Evolutionary conservation across 2,888 invertebrate genomes (phyloP), one percentile per base, ranked within the genome.

Genomic region (Temnothorax ravouxi): DNA sequence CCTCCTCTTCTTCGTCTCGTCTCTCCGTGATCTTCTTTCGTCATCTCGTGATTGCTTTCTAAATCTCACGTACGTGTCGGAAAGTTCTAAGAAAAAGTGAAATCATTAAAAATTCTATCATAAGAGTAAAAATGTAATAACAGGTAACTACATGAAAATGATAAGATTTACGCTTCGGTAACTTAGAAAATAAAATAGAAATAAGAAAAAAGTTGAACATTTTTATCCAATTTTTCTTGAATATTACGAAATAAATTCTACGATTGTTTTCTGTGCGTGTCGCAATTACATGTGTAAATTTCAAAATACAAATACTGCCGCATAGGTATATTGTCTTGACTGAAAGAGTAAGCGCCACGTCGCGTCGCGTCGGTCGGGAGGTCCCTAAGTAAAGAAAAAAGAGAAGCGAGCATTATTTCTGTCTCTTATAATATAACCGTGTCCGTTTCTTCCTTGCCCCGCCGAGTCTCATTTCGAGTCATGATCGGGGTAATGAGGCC

Each of bases 401-500:
- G 91, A 90, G 88, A 92, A 93, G 89, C 77, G 85, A 91, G 90
- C 89, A 91, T 92, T 92, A 93, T 92, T 92, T 90, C 93, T 92
- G 93, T 93, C 93, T 94, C 92, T 94, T 93, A 94, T 94, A 94
- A 94, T 94, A 93, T 93, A 93, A 93, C 93, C 92, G 93, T 93
- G 92, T 92, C 93, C 92, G 91, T 93, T 93, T 93, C 93, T 92
- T 91, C 92, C 88, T 91, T 80, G 84, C 75, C 83, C 85, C 87
- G 79, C 82, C 84, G 87, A 89, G 90, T 91, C 93, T 93, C 94
- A 93, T 94, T 93, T 93, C 90, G 92, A 94, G 93, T 94, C 94
- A 94, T 94, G 94, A 95, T 94, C 94, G 92, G 94, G 93, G 93
- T 95, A 95, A 95, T 95, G 94, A 95, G 93, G 93, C 93, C 91